A percentile compares a stretch with the other conserved stretches of the same genome.
These are phyloP conservation scores for Drosophila sproati DNA, from an alignment of 1,140 invertebrate species.

Conservation along the genomic window DNA sequence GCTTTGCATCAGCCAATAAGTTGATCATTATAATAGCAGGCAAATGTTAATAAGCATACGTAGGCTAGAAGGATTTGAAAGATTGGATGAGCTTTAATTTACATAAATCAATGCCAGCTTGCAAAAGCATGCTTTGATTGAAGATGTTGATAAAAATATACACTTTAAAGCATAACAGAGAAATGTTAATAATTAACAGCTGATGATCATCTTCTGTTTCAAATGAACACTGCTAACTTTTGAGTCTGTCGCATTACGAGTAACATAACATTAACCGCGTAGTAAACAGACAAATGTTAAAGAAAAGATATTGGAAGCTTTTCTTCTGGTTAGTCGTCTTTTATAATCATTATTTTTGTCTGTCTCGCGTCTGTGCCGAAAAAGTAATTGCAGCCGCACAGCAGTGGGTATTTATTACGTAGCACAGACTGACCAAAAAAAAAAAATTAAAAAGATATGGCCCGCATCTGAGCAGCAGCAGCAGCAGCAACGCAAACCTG, in stretches of 20 bases:
- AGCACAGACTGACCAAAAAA: conserved; percentile 52
- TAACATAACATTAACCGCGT: no score
- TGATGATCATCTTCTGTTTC: no score
- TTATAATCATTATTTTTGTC: background rate
- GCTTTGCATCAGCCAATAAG: no score
- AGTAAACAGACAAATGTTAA: no score
- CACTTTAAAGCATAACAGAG: background rate
- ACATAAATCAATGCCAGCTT: no score
- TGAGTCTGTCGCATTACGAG: no score
- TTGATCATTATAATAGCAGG: no score
- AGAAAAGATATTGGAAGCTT: background rate
- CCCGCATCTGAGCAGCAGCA: conserved; percentile 64
- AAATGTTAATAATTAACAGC: background rate
- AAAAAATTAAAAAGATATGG: conserved; percentile 51
- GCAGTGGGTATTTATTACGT: conserved; percentile 79
- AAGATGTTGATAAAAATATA: background rate
- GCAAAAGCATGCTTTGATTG: no score
- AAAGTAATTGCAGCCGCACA: conserved; percentile 71
- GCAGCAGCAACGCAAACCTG: conserved; percentile 58
- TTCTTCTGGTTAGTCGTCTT: background rate
- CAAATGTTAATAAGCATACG: no score
- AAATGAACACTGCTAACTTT: no score
- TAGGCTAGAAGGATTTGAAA: no score
- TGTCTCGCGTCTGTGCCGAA: conserved; percentile 29
- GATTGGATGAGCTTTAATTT: no score